Conservation (phyloP, 2,888 invertebrate species). For the Parasteatoda lunata region DNA sequence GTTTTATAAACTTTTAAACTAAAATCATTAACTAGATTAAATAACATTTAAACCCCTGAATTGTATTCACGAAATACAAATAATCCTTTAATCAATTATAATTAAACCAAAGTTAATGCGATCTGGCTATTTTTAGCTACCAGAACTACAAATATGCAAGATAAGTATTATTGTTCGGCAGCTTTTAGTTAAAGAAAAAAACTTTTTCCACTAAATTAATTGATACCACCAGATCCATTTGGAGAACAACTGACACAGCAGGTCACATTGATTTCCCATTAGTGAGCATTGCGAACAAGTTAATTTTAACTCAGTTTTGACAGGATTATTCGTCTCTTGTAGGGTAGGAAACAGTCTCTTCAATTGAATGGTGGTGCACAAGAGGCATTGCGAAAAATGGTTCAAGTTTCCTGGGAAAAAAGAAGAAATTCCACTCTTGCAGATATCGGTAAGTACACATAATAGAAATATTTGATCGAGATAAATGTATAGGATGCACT, state of each 20-base stretch:
- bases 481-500: no score
- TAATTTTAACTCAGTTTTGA: not conserved
- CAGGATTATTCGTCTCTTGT: not conserved
- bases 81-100: no score
- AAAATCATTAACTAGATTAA: no score
- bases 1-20: no score
- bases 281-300: not conserved
- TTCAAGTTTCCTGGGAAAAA: conserved; percentile 49
- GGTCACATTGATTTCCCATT: conserved; percentile 5
- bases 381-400: conserved; percentile 52
- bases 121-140: not conserved
- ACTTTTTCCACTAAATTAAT: not conserved
- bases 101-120: not conserved
- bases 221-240: not conserved
- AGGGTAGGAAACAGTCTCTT: conserved; percentile 59
- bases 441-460: conserved; percentile 51
- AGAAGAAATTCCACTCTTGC: conserved; percentile 59
- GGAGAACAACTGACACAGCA: not conserved
- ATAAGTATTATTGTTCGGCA: not conserved
- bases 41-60: no score
- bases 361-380: conserved; percentile 54
- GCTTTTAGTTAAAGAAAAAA: not conserved
- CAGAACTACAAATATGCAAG: not conserved
- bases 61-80: no score
- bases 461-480: no score